These are phyloP conservation scores for Epsilonema sp. DNA, from an alignment of 2,888 invertebrate species.

Conservation along the genomic window DNA sequence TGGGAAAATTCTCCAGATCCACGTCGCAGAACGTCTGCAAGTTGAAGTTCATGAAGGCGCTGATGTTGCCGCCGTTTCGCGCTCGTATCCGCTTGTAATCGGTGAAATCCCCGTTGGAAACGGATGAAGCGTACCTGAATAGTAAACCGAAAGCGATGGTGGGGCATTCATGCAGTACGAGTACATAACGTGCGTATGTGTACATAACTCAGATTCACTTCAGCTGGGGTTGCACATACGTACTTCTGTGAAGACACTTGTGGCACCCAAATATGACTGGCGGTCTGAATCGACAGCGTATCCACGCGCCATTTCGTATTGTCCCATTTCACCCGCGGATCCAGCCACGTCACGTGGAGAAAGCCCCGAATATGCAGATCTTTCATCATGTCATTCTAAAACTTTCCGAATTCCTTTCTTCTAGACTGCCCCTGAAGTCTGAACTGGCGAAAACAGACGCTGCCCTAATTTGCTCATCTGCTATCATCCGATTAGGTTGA, in stretches of 20 bases:
- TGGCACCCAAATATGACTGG: constrained; percentile 24
- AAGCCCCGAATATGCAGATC: constrained; percentile 19
- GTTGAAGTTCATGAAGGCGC: constrained; percentile 22
- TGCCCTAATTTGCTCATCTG: too few species aligned
- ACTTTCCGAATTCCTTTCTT: too few species aligned
- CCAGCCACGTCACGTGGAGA: constrained; percentile 11
- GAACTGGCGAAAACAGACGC: too few species aligned
- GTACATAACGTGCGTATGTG: too few species aligned
- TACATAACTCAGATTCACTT: too few species aligned
- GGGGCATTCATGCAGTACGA: too few species aligned
- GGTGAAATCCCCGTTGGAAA: neutral
- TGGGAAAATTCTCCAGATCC: constrained; percentile 24
- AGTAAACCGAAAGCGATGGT: neutral
- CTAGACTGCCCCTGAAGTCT: too few species aligned
- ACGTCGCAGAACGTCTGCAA: constrained; percentile 25
- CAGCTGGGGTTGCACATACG: too few species aligned
- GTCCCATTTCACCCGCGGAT: constrained; percentile 16
- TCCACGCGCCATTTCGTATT: constrained; percentile 19
- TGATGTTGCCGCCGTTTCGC: constrained; percentile 19
- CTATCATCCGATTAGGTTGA: too few species aligned
- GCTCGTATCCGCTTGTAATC: neutral
- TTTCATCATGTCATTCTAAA: constrained; percentile 24
- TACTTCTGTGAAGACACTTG: constrained; percentile 20
- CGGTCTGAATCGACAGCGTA: constrained; percentile 20
- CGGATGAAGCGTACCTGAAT: neutral